These are phyloP conservation scores for Palythoa caribaeorum DNA, from an alignment of 92 coral and sea anemone species.

Conservation along the genomic window DNA sequence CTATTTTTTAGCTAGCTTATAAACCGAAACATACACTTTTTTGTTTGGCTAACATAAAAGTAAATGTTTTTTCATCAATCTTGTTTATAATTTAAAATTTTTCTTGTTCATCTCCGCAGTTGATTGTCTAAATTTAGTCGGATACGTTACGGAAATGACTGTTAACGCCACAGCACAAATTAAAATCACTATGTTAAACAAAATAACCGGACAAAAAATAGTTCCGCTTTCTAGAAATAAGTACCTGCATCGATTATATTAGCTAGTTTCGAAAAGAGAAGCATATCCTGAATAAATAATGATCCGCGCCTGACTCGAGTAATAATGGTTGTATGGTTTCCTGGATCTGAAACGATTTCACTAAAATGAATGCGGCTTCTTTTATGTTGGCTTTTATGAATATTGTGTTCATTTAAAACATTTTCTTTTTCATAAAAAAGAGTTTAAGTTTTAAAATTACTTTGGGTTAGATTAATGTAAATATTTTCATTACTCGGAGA, in stretches of 20 bases:
- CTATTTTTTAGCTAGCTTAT: no score
- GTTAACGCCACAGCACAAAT: not conserved
- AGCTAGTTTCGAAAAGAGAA: not conserved
- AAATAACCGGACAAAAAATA: not conserved
- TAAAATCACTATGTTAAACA: not conserved
- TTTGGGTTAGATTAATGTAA: not conserved
- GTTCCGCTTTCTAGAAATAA: conserved; percentile 27
- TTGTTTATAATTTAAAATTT: no score
- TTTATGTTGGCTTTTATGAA: not conserved
- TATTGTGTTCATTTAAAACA: not conserved
- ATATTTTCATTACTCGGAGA: conserved; percentile 23
- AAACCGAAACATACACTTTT: no score
- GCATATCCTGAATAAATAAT: conserved; percentile 14
- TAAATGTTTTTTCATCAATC: no score
- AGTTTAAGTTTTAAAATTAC: conserved; percentile 16
- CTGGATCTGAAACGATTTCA: not conserved
- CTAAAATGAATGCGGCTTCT: conserved; percentile 1
- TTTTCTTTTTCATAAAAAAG: conserved; percentile 12
- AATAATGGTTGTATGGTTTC: not conserved
- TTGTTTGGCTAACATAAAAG: no score
- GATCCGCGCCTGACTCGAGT: not conserved
- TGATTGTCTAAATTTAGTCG: not conserved
- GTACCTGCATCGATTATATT: conserved; percentile 2
- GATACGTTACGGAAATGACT: not conserved
- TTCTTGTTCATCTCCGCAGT: not conserved